These are phyloP conservation scores for Mustela erminea DNA, from an alignment of 2,797 vertebrate genomes.

Conservation along the genomic window DNA sequence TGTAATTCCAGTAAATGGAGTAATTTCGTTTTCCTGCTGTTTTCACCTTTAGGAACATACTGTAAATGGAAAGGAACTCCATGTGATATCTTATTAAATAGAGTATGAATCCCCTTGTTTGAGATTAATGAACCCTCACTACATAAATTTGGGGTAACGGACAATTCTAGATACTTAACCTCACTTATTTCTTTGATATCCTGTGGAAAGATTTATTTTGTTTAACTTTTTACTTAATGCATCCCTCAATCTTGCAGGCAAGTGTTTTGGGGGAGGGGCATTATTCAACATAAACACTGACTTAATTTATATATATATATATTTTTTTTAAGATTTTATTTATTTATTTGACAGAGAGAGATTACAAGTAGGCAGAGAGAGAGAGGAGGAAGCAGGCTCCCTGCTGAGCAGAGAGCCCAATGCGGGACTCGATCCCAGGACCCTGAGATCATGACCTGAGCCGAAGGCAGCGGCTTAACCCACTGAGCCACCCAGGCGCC, in stretches of 20 bases:
- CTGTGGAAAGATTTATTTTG: background rate
- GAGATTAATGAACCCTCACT: slow-evolving; percentile 86
- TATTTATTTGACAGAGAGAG: too few relatives aligned
- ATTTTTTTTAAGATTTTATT: too few relatives aligned
- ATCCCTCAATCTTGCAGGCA: background rate
- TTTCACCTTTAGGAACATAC: slow-evolving; percentile 88
- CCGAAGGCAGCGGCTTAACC: too few relatives aligned
- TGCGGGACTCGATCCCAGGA: too few relatives aligned
- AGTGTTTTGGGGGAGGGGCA: background rate
- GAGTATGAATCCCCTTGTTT: slow-evolving; percentile 86
- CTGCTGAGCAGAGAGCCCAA: too few relatives aligned
- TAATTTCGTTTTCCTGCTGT: slow-evolving; percentile 89
- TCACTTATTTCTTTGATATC: background rate
- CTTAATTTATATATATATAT: background rate
- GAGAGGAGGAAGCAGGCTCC: too few relatives aligned
- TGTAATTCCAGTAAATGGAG: slow-evolving; percentile 90
- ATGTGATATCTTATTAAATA: slow-evolving; percentile 87
- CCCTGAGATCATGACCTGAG: too few relatives aligned
- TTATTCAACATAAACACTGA: background rate
- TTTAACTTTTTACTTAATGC: slow-evolving; percentile 27
- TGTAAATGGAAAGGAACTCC: slow-evolving; percentile 87
- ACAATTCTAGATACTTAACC: slow-evolving; percentile 43
- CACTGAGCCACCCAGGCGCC: too few relatives aligned
- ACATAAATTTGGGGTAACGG: slow-evolving; percentile 67
- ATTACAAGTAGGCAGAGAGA: too few relatives aligned